Evolutionary conservation across 2,888 invertebrate genomes (phyloP).

Genomic region (Morpho achilles): DNA sequence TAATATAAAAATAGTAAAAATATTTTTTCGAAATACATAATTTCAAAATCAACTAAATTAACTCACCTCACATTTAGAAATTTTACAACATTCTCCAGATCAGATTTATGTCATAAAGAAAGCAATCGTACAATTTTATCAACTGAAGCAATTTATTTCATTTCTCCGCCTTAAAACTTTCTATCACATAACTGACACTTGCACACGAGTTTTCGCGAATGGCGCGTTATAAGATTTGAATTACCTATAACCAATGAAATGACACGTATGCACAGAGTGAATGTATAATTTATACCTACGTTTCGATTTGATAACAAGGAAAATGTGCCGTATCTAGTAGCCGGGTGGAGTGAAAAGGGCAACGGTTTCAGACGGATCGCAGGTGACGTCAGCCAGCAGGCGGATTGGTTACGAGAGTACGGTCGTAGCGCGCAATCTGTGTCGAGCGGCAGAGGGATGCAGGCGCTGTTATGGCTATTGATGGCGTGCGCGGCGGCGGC

Average conservation of each 20-base stretch:
- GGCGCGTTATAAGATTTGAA: neutral
- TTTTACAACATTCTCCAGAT: too few species aligned
- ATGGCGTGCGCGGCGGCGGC: constrained; percentile 42
- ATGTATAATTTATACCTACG: neutral
- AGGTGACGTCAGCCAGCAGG: constrained; percentile 17
- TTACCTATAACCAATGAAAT: neutral
- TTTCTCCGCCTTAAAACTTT: too few species aligned
- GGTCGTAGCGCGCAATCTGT: constrained; percentile 36
- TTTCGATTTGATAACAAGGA: neutral
- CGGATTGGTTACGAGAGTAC: constrained; percentile 3
- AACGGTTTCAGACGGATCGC: constrained; percentile 1
- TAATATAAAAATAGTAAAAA: too few species aligned
- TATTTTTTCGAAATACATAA: too few species aligned
- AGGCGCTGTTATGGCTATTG: constrained; percentile 53
- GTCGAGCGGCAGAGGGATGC: constrained; percentile 61
- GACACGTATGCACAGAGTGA: neutral
- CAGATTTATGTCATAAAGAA: too few species aligned
- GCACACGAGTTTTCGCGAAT: constrained; percentile 1
- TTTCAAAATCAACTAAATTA: too few species aligned
- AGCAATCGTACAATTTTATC: too few species aligned
- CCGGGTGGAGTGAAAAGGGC: constrained; percentile 8
- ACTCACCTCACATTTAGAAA: too few species aligned
- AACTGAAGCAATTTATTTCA: too few species aligned
- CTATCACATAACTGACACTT: neutral
- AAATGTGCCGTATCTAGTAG: constrained; percentile 13